Base-by-base conservation (phyloP, 2,797 vertebrate species). In the Enteromius trimaculatus region DNA sequence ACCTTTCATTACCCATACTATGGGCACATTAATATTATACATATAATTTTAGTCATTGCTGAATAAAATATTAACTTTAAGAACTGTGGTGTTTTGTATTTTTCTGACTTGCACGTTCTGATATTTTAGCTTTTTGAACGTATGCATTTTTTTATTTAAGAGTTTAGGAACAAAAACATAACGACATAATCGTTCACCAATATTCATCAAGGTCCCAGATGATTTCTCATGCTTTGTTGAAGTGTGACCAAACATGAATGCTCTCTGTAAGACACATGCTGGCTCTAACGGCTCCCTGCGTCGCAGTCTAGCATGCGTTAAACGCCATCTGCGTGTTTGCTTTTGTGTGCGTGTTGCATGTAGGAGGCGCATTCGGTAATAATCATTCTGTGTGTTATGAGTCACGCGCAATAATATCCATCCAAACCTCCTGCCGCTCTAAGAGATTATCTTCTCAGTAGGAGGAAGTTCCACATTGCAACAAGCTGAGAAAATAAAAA, bases 401-500 rank as follows among this genome's bases (percentile, higher is more conserved):
- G 34, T 84, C 79, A 82, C 76, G 4, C 58, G 0, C 9, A 37
- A 49, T 82, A 87, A 85, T 81, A 60, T 64, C 71, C 17, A 49
- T 69, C 75, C 80, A 76, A 69, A 26, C 77, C 84, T 71, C 62
- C 77, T 76, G 84, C 44, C 14, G 58, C 81, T 79, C 39, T 29
- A 49, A 74, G 55, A 47, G 75, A 82, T 69, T 86, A 82, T 84
- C 60, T 34, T 86, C 64, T 79, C 77, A 66, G 80, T 82, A 68
- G 77, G 84, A 77, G 84, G 81, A 66, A 74, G 58, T 42, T 80
- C 9, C 70, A 80, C 55, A 47, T 68, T 7, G 55, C 49, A 84
- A 82, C 60, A 79, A 42, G 44, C 66, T 3, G 31, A 51, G 42
- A 77, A 49, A 80, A 81, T 51, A 26, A 60, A 29, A 29, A 72